phyloP scores from a whole-genome alignment of 2,888 invertebrate species.

The Ischnus inquisitorius region DNA sequence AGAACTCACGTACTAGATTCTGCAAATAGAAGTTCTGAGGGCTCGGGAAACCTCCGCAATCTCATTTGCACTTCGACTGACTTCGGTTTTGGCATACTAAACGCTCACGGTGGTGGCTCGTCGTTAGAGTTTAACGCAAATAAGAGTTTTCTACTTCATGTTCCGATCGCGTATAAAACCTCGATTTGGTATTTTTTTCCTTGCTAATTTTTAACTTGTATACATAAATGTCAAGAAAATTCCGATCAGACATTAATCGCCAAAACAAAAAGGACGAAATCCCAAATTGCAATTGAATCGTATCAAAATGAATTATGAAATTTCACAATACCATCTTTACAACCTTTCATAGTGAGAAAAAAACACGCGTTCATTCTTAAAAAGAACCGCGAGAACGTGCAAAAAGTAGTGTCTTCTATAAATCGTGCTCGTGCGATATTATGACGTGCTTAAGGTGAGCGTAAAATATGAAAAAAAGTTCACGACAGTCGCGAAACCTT shows the following conservation, averaged over 20 bases:
- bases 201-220: too few species aligned
- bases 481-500: constrained; percentile 8
- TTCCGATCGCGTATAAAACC: too few species aligned
- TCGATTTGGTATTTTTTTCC: too few species aligned
- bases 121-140: constrained; percentile 51
- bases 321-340: too few species aligned
- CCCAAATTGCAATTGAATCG: too few species aligned
- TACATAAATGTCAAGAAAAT: too few species aligned
- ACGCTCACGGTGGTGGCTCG: constrained; percentile 1
- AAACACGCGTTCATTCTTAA: background rate
- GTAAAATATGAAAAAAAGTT: constrained; percentile 1
- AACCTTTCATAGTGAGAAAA: too few species aligned
- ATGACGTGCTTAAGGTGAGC: constrained; percentile 8
- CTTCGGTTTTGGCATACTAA: constrained; percentile 50
- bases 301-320: too few species aligned
- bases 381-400: background rate
- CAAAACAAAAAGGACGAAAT: too few species aligned
- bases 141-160: background rate
- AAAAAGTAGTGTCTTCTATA: background rate
- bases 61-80: constrained; percentile 60
- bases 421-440: constrained; percentile 4
- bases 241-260: too few species aligned
- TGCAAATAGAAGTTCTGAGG: constrained; percentile 25
- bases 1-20: constrained; percentile 38
- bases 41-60: constrained; percentile 38